Conservation (phyloP, 2,797 vertebrate genomes). For the Lerista edwardsae region DNA sequence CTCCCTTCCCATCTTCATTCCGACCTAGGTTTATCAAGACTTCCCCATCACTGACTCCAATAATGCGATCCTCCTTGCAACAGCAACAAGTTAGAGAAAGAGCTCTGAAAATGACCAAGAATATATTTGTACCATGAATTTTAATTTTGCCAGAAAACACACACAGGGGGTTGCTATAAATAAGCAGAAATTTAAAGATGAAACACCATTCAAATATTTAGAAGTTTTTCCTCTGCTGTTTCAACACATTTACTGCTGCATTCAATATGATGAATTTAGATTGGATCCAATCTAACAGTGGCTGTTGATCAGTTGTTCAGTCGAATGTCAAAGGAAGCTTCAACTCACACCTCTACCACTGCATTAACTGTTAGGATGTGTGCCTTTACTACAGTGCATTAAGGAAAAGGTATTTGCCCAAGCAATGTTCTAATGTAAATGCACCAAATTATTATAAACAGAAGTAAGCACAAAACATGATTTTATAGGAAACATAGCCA, state of each 20-base stretch:
- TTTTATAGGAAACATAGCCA: background rate
- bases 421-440: background rate
- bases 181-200: conserved; percentile 5
- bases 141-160: background rate
- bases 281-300: conserved; percentile 13
- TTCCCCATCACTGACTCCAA: background rate
- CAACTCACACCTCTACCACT: background rate
- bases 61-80: background rate
- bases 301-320: conserved; percentile 11
- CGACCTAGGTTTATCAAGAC: background rate
- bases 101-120: background rate
- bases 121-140: conserved; percentile 1
- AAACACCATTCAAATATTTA: background rate
- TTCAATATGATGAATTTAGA: conserved; percentile 8
- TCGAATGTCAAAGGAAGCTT: background rate
- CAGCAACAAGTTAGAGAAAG: background rate
- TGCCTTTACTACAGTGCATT: background rate
- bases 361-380: background rate
- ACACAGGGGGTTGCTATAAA: background rate
- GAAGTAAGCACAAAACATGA: background rate
- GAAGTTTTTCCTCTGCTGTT: background rate
- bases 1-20: too few relatives aligned
- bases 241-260: conserved; percentile 8
- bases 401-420: background rate
- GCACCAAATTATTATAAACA: background rate